Evolutionary conservation across 2,113 vertebrate genomes (phyloP).

Genomic region (Choloepus hoffmanni): DNA sequence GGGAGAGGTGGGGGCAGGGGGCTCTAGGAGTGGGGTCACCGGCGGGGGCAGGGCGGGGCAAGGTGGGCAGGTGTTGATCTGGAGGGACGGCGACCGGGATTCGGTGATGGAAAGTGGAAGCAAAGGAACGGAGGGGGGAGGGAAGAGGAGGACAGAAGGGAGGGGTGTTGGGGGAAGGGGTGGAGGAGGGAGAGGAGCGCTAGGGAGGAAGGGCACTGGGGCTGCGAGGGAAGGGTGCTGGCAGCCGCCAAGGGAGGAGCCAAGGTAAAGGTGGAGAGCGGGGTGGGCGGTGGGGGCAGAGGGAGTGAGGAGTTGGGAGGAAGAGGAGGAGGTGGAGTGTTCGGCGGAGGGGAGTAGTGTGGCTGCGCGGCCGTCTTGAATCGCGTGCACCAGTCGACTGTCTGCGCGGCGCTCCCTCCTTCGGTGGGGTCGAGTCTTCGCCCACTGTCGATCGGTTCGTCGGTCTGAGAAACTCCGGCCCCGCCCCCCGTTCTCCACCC

Average conservation of each 20-base stretch:
- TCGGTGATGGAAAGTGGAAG: constrained; percentile 22
- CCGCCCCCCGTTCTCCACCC: neutral
- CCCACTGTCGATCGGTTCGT: neutral
- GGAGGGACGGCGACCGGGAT: neutral
- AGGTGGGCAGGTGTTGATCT: constrained; percentile 35
- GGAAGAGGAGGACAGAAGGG: neutral
- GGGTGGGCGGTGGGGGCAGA: neutral
- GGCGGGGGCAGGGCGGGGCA: neutral
- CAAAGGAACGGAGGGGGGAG: neutral
- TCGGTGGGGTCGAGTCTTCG: neutral
- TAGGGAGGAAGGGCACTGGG: constrained; percentile 36
- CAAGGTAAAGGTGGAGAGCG: constrained; percentile 70
- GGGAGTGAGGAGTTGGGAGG: constrained; percentile 11
- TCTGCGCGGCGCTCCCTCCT: neutral
- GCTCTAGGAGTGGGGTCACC: neutral
- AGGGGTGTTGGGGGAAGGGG: neutral
- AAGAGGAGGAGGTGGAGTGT: constrained; percentile 43
- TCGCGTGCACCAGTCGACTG: neutral
- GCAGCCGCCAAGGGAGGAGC: constrained; percentile 65
- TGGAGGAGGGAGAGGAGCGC: constrained; percentile 33
- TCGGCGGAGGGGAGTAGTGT: neutral
- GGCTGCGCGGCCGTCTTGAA: neutral
- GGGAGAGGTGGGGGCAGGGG: neutral
- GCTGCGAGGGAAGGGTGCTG: constrained; percentile 60
- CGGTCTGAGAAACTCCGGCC: neutral